Percentiles rank a stretch among this genome's conserved stretches.
These are phyloP conservation scores for Passerina amoena DNA, from an alignment of 2,113 vertebrate genomes.

Conservation along the genomic window DNA sequence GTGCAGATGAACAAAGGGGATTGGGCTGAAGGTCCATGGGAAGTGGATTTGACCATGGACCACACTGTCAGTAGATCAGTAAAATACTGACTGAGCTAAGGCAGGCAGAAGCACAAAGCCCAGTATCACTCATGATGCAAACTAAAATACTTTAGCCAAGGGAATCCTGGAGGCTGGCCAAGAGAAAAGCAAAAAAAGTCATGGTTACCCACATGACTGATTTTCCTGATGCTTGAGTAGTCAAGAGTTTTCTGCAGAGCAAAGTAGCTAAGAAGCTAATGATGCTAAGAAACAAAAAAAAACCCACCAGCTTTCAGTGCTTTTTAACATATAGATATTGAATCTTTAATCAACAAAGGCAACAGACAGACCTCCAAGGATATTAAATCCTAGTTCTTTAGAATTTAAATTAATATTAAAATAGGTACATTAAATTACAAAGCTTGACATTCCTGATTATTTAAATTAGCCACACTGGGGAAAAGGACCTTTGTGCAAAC, in stretches of 20 bases:
- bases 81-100: not conserved
- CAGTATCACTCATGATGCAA: not conserved
- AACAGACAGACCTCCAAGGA: not conserved
- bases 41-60: not conserved
- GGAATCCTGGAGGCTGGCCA: not conserved
- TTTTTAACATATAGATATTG: not conserved
- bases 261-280: not conserved
- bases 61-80: not conserved
- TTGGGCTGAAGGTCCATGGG: not conserved
- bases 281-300: not conserved
- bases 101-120: not conserved
- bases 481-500: not conserved
- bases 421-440: not conserved
- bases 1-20: not conserved
- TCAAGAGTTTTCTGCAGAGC: not conserved
- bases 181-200: not conserved
- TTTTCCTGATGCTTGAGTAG: not conserved
- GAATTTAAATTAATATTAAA: not conserved
- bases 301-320: not conserved
- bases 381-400: not conserved
- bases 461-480: not conserved
- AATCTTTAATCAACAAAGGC: not conserved
- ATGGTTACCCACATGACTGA: not conserved
- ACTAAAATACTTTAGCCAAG: not conserved
- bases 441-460: not conserved